These are phyloP conservation scores for Merluccius polli DNA, from an alignment of 2,797 vertebrate genomes.

Conservation along the genomic window DNA sequence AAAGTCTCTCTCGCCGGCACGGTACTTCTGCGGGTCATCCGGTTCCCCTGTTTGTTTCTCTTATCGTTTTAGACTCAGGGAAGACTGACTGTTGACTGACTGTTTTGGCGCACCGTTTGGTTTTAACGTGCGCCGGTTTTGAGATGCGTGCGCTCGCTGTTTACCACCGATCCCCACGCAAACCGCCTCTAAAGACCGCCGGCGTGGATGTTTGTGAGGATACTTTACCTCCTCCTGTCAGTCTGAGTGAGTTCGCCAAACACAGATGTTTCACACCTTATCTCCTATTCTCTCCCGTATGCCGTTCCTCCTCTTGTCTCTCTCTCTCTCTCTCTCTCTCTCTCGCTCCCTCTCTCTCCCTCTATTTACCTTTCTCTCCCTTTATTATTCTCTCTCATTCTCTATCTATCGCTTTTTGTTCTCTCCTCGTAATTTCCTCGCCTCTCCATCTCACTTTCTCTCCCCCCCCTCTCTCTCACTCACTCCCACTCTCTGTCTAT, in stretches of 20 bases:
- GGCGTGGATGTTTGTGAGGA: too few relatives aligned
- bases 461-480: too few relatives aligned
- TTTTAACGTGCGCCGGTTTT: not conserved
- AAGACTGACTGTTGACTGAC: too few relatives aligned
- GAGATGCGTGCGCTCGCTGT: not conserved
- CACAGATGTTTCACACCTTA: not conserved
- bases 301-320: not conserved
- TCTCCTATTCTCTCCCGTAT: not conserved
- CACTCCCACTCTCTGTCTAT: too few relatives aligned
- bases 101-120: not conserved
- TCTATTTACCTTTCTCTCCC: not conserved
- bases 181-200: not conserved
- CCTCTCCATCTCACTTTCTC: not conserved
- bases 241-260: not conserved
- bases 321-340: too few relatives aligned
- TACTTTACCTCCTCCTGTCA: too few relatives aligned
- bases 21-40: not conserved
- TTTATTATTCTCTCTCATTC: too few relatives aligned
- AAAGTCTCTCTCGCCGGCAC: too few relatives aligned
- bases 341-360: not conserved
- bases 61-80: not conserved
- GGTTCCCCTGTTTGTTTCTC: not conserved
- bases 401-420: not conserved
- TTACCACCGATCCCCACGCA: not conserved
- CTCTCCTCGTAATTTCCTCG: not conserved